These are phyloP conservation scores for Cyprinus carpio DNA, from an alignment of 2,113 vertebrate genomes.

Conservation along the genomic window DNA sequence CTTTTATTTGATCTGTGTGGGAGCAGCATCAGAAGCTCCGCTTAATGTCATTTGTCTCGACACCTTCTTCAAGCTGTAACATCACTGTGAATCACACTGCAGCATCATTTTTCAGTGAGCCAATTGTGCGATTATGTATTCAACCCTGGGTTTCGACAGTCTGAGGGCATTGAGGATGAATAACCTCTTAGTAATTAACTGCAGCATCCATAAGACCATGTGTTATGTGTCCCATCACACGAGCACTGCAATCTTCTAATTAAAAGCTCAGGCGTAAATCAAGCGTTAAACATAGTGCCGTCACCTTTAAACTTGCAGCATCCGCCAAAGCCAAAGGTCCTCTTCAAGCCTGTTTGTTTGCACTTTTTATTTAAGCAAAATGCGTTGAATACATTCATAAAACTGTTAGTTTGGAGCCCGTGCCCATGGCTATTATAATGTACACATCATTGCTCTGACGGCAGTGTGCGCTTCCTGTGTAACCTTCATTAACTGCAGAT, in stretches of 20 bases:
- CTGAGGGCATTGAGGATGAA: background rate
- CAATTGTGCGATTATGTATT: conserved; percentile 26
- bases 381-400: background rate
- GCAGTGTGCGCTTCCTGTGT: background rate
- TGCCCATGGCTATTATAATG: conserved; percentile 24
- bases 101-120: background rate
- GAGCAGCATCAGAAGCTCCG: background rate
- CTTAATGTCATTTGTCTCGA: background rate
- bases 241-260: conserved; percentile 20
- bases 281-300: conserved; percentile 23
- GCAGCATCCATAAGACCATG: background rate
- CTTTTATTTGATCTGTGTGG: background rate
- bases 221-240: conserved; percentile 1
- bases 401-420: background rate
- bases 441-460: conserved; percentile 10
- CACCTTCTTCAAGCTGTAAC: background rate
- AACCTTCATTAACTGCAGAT: conserved; percentile 25
- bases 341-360: background rate
- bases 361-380: conserved; percentile 13
- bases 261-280: conserved; percentile 32
- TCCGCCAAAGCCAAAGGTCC: background rate
- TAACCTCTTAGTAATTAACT: conserved; percentile 35
- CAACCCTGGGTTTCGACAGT: background rate
- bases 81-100: background rate
- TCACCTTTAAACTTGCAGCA: conserved; percentile 14